A percentile compares a stretch with the other conserved stretches of the same genome.
These are phyloP conservation scores for Danionella cerebrum DNA, from an alignment of 2,113 vertebrate species.

Conservation along the genomic window DNA sequence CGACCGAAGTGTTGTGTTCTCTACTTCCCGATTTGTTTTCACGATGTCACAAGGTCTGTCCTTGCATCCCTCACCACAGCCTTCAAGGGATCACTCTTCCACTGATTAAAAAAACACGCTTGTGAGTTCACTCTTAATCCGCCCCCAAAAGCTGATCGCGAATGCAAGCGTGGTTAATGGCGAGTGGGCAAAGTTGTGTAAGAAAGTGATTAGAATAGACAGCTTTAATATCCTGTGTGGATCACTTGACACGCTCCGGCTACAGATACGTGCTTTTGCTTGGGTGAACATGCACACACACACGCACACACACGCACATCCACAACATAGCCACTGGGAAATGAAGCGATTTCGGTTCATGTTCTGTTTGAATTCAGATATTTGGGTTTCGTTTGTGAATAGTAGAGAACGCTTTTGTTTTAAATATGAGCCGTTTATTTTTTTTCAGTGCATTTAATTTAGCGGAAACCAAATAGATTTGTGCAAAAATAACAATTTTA, in stretches of 20 bases:
- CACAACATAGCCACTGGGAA: not conserved
- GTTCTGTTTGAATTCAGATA: not conserved
- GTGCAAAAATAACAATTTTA: too few species aligned
- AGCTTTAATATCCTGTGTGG: slow-evolving; percentile 38
- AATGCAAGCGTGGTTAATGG: slow-evolving; percentile 42
- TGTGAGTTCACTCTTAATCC: slow-evolving; percentile 33
- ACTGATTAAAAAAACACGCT: slow-evolving; percentile 40
- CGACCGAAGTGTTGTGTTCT: slow-evolving; percentile 83
- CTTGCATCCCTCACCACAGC: slow-evolving; percentile 20
- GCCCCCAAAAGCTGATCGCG: slow-evolving; percentile 38
- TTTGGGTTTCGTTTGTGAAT: not conserved
- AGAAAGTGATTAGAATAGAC: slow-evolving; percentile 36
- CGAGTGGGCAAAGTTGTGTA: slow-evolving; percentile 40
- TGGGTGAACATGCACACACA: not conserved
- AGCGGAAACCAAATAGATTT: too few species aligned
- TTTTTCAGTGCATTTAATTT: not conserved
- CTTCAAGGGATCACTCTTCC: slow-evolving; percentile 37
- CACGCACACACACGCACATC: not conserved
- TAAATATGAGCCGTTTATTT: too few species aligned
- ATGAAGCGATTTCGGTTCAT: not conserved
- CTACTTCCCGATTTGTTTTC: slow-evolving; percentile 83
- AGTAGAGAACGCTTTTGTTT: not conserved
- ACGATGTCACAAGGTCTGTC: slow-evolving; percentile 81
- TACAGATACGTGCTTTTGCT: not conserved
- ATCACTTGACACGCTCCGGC: slow-evolving; percentile 15